Evolutionary conservation across 2,113 vertebrate genomes (phyloP), one percentile per base, ranked within the genome.

Genomic region (Myiopsitta monachus): DNA sequence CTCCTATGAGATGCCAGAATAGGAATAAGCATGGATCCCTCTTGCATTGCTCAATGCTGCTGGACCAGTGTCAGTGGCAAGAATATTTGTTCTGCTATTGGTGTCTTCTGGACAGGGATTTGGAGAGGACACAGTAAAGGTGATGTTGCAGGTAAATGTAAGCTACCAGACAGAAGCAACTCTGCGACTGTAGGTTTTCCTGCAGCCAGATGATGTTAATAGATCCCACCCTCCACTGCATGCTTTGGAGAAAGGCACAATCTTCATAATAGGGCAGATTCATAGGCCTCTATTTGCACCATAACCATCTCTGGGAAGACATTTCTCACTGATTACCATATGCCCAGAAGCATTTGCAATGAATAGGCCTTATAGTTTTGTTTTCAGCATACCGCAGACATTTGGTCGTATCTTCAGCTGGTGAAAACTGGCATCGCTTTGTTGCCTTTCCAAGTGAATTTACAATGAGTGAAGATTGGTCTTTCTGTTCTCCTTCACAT

Each of bases 401-500:
- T 89, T 93, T 68, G 94, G 84, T 96, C 0, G 3, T 85, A 83
- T 94, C 78, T 51, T 93, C 88, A 92, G 54, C 80, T 91, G 95
- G 78, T 89, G 57, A 89, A 93, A 94, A 88, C 84, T 95, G 92
- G 82, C 59, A 84, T 68, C 0, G 27, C 88, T 97, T 94, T 96
- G 92, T 94, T 90, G 87, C 78, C 81, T 91, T 91, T 93, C 95
- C 88, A 95, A 90, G 82, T 74, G 78, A 94, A 70, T 95, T 90
- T 93, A 62, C 67, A 70, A 57, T 39, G 76, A 90, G 52, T 73
- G 83, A 91, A 91, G 73, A 95, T 95, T 87, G 85, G 72, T 80
- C 90, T 83, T 92, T 96, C 92, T 96, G 92, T 95, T 96, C 94
- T 92, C 72, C 81, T 96, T 96, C 93, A 91, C 69, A 92, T 93